phyloP scores from a whole-genome alignment of 2,113 vertebrate species.

The Circaetus cinerascens region DNA sequence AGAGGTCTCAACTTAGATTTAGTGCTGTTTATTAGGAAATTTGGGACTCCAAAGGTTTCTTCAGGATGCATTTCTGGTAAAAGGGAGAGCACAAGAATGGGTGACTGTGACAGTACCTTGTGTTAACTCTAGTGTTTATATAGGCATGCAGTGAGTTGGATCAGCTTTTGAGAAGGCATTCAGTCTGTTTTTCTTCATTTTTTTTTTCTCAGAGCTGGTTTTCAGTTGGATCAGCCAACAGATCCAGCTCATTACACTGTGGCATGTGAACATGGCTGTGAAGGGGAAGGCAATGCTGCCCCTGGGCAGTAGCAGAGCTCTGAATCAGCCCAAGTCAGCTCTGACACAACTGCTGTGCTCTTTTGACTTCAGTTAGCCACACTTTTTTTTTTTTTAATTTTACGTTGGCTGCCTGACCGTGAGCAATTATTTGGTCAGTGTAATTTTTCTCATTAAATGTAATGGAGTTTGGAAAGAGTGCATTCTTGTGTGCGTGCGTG shows the following conservation, averaged over 20 bases:
- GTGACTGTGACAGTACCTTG: background rate
- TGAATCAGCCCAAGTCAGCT: background rate
- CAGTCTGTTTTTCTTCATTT: accelerated
- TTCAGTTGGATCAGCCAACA: background rate
- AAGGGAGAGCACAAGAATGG: background rate
- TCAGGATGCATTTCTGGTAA: background rate
- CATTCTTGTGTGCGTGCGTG: background rate
- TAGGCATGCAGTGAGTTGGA: background rate
- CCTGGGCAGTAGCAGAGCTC: background rate
- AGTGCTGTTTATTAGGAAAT: background rate
- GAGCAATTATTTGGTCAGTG: background rate
- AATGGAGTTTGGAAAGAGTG: background rate
- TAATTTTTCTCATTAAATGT: background rate
- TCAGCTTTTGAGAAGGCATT: background rate
- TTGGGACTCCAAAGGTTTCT: background rate
- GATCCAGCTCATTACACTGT: background rate
- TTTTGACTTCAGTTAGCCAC: background rate
- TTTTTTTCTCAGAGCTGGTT: background rate
- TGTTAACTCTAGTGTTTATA: background rate
- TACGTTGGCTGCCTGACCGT: background rate
- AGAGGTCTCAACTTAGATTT: background rate
- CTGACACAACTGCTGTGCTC: background rate
- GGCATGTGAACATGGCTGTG: background rate
- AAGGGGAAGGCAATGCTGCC: background rate
- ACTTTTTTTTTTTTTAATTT: background rate